Conservation (phyloP, 2,113 vertebrate species). For the Paralichthys olivaceus region DNA sequence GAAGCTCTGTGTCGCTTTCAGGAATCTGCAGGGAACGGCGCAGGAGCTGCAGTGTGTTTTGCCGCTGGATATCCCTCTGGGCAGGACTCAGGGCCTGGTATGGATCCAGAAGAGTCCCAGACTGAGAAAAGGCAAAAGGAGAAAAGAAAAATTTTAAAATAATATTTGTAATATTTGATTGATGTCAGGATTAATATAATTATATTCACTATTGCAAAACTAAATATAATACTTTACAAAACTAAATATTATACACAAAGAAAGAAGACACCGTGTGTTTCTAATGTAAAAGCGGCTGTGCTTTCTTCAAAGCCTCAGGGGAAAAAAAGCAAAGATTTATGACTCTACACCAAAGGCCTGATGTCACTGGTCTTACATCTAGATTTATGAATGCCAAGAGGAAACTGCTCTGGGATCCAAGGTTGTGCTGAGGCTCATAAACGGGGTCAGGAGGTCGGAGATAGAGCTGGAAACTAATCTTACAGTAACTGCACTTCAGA, state of each 20-base stretch:
- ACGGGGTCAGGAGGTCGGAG: not conserved
- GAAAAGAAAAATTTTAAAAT: not conserved
- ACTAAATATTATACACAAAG: not conserved
- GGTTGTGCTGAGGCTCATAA: not conserved
- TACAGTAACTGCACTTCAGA: not conserved
- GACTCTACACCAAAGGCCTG: conserved; percentile 10
- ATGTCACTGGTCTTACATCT: not conserved
- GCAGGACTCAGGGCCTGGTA: conserved; percentile 82
- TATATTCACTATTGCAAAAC: not conserved
- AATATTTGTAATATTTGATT: not conserved
- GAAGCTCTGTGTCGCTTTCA: conserved; percentile 91
- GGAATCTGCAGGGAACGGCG: conserved; percentile 91
- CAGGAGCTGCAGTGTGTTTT: conserved; percentile 91
- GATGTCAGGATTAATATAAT: not conserved
- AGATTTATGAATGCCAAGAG: conserved; percentile 3
- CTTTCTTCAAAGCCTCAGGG: not conserved
- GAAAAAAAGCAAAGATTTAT: conserved; percentile 5
- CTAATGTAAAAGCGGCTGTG: not conserved
- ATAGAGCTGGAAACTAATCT: conserved; percentile 11
- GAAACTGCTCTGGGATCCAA: not conserved
- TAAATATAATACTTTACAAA: not conserved
- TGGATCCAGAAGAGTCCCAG: conserved; percentile 79
- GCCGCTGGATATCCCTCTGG: conserved; percentile 91
- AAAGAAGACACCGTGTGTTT: not conserved
- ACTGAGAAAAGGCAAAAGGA: conserved; percentile 24